Percentiles rank a stretch among this genome's conserved stretches.
These are phyloP conservation scores for Amiota mariae DNA, from an alignment of 2,888 invertebrate species.

Conservation along the genomic window DNA sequence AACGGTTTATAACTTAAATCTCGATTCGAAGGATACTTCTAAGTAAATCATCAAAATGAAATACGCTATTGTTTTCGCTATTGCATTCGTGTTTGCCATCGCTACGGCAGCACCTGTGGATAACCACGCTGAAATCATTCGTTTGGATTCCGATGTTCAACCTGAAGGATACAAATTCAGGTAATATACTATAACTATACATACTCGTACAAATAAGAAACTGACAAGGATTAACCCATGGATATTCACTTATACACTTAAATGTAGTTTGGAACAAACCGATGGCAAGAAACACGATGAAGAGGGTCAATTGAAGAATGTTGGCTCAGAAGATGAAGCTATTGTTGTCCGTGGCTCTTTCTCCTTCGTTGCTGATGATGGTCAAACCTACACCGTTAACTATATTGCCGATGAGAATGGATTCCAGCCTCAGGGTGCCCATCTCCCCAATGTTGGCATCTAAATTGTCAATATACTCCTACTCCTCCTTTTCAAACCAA, in stretches of 20 bases:
- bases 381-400: slow-evolving; percentile 77
- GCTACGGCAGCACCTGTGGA: slow-evolving; percentile 64
- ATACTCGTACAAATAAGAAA: background rate
- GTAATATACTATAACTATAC: slow-evolving; percentile 68
- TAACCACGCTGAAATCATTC: slow-evolving; percentile 57
- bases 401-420: slow-evolving; percentile 72
- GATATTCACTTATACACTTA: background rate
- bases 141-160: slow-evolving; percentile 75
- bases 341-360: slow-evolving; percentile 75
- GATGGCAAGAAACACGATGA: slow-evolving; percentile 76
- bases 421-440: slow-evolving; percentile 75
- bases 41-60: slow-evolving; percentile 57
- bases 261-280: slow-evolving; percentile 70
- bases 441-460: slow-evolving; percentile 67
- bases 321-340: slow-evolving; percentile 76
- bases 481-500: too few relatives aligned
- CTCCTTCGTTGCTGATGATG: slow-evolving; percentile 76
- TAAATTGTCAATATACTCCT: too few relatives aligned
- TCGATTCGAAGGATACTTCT: too few relatives aligned
- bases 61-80: slow-evolving; percentile 63
- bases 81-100: slow-evolving; percentile 56
- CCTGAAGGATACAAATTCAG: slow-evolving; percentile 77
- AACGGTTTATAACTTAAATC: background rate
- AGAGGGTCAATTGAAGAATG: slow-evolving; percentile 75
- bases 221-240: background rate